phyloP scores from a whole-genome alignment of 2,113 vertebrate genomes.

The Pyrgilauda ruficollis region DNA sequence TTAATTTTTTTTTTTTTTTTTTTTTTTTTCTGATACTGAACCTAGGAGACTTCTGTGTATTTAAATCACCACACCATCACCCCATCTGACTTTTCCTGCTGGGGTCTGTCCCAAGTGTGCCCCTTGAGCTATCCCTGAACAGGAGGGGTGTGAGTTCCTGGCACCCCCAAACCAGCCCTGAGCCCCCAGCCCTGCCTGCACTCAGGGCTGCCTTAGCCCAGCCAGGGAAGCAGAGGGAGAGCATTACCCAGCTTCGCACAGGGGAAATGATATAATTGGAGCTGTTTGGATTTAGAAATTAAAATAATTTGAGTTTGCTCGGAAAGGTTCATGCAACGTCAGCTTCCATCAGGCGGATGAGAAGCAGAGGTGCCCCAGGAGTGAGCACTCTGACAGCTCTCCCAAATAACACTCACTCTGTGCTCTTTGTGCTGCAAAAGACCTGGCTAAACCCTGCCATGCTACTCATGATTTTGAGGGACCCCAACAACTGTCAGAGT shows the following conservation, averaged over 20 bases:
- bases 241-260: conserved; percentile 18
- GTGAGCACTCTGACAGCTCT: conserved; percentile 47
- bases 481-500: fast-evolving
- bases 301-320: conserved; percentile 67
- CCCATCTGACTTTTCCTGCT: background rate
- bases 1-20: background rate
- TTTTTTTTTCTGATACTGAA: background rate
- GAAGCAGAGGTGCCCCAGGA: conserved; percentile 55
- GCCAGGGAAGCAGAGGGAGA: conserved; percentile 28
- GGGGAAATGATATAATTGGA: conserved; percentile 69
- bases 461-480: background rate
- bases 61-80: background rate
- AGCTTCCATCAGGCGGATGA: conserved; percentile 59
- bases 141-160: background rate
- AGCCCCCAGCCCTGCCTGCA: background rate
- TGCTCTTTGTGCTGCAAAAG: background rate
- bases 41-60: background rate
- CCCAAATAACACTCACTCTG: conserved; percentile 14
- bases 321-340: conserved; percentile 64
- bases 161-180: background rate
- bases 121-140: background rate
- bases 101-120: background rate
- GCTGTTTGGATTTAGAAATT: conserved; percentile 73
- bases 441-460: fast-evolving
- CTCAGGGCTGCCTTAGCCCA: background rate